phyloP scores from a whole-genome alignment of 2,888 invertebrate genomes.

The Nephrotoma guestfalica region DNA sequence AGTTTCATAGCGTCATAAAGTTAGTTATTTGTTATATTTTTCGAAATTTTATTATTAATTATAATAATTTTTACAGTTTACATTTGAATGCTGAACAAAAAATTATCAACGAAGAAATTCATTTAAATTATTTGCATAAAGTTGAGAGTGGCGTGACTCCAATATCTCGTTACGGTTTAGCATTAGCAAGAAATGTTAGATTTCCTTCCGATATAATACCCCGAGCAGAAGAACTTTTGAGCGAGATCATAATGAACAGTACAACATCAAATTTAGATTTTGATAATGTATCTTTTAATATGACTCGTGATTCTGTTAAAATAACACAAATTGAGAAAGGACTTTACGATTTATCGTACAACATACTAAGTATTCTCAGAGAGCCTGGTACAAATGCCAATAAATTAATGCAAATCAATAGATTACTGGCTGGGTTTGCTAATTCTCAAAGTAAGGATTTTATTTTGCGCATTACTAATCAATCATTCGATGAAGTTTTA shows the following conservation, averaged over 20 bases:
- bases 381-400: neutral
- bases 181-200: constrained; percentile 12
- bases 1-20: constrained; percentile 60
- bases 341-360: constrained; percentile 9
- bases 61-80: constrained; percentile 26
- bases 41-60: neutral
- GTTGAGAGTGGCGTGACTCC: constrained; percentile 14
- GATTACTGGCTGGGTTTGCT: neutral
- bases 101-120: constrained; percentile 12
- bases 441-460: neutral
- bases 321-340: neutral
- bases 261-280: neutral
- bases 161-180: constrained; percentile 14
- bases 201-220: constrained; percentile 12
- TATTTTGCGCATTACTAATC: neutral
- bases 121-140: constrained; percentile 13
- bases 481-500: neutral
- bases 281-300: neutral
- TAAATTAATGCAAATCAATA: neutral
- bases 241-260: neutral
- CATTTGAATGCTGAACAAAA: constrained; percentile 33
- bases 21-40: constrained; percentile 25
- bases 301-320: neutral
- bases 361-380: constrained; percentile 4
- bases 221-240: constrained; percentile 12